phyloP scores from a whole-genome alignment of 2,888 invertebrate genomes.

The Operophtera brumata region DNA sequence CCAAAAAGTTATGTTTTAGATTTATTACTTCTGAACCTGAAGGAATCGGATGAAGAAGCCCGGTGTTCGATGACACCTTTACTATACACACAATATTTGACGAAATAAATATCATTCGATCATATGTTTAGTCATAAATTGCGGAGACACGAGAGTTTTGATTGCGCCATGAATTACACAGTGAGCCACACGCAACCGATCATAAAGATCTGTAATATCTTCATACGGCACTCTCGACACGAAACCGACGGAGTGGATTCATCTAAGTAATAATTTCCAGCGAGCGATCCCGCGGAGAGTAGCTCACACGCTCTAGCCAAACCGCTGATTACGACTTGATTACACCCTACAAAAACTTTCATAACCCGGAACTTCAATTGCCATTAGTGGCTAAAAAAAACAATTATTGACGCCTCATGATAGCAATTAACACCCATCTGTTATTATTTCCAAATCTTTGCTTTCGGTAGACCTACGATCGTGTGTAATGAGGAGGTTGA shows the following conservation, averaged over 20 bases:
- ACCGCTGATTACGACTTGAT: conserved; percentile 76
- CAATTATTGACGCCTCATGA: conserved; percentile 76
- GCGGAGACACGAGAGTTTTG: conserved; percentile 59
- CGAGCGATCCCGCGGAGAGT: conserved; percentile 51
- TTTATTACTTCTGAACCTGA: conserved; percentile 49
- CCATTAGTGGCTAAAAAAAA: conserved; percentile 72
- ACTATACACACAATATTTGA: conserved; percentile 23
- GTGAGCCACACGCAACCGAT: conserved; percentile 67
- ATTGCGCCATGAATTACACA: conserved; percentile 66
- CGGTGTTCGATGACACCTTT: conserved; percentile 30
- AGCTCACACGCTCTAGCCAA: conserved; percentile 74
- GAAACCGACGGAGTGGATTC: conserved; percentile 56
- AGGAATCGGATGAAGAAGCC: conserved; percentile 41
- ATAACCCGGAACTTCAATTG: conserved; percentile 75
- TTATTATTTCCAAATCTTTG: conserved; percentile 71
- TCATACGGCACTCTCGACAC: conserved; percentile 64
- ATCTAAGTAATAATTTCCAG: conserved; percentile 71
- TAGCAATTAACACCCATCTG: conserved; percentile 79
- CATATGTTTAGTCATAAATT: conserved; percentile 58
- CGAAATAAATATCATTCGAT: conserved; percentile 50
- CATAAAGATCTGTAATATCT: conserved; percentile 75
- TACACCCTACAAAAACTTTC: conserved; percentile 76
- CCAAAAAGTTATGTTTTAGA: conserved; percentile 53
- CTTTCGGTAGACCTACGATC: conserved; percentile 66
- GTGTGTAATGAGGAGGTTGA: conserved; percentile 58